These are phyloP conservation scores for Glomeris maerens DNA, from an alignment of 1,140 invertebrate genomes.

Conservation along the genomic window DNA sequence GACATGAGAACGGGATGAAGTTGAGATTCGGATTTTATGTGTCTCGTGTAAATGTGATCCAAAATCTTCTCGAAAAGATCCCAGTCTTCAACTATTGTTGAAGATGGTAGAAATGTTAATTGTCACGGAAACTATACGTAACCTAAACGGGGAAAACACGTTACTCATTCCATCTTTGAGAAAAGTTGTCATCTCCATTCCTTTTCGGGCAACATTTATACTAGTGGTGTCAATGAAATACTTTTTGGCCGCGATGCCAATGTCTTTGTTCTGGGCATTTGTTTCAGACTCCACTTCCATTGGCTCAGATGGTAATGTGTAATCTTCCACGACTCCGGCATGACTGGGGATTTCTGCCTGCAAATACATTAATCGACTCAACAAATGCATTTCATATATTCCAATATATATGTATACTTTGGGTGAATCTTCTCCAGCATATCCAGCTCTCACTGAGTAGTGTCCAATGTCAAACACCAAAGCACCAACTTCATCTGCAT, in stretches of 20 bases:
- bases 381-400: neutral
- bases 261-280: conserved; percentile 36
- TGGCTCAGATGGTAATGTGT: conserved; percentile 38
- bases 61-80: conserved; percentile 85
- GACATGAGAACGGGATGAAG: conserved; percentile 87
- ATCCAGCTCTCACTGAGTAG: conserved; percentile 69
- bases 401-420: conserved; percentile 31
- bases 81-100: conserved; percentile 69
- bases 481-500: conserved; percentile 86
- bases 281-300: conserved; percentile 45
- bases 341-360: conserved; percentile 72
- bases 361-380: conserved; percentile 10
- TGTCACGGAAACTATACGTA: no score
- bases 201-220: conserved; percentile 74
- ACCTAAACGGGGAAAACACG: conserved; percentile 7
- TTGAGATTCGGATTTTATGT: conserved; percentile 62
- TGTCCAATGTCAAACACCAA: conserved; percentile 93
- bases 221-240: conserved; percentile 70
- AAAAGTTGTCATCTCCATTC: conserved; percentile 67
- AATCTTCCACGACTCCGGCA: conserved; percentile 54
- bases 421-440: conserved; percentile 82
- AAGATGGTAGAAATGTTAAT: conserved; percentile 9
- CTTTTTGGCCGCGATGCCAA: conserved; percentile 40
- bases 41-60: conserved; percentile 74
- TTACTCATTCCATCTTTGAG: conserved; percentile 80